Base-by-base conservation (phyloP, 2,113 vertebrate genomes). In the Brachyhypopomus gauderio region DNA sequence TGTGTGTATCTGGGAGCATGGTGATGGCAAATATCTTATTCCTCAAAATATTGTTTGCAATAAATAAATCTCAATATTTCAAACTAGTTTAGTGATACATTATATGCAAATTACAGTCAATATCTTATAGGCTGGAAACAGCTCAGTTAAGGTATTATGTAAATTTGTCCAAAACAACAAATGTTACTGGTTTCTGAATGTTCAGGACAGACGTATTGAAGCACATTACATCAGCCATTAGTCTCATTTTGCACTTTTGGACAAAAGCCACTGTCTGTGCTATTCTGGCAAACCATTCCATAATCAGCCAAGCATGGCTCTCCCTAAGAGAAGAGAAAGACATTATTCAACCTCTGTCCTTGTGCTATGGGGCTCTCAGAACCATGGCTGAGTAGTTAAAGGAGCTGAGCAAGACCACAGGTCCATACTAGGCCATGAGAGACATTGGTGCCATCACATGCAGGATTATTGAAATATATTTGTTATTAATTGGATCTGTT, bases 301-400 rank as follows among this genome's bases (percentile, higher is more conserved):
- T 92, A 93, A 92, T 90, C 93, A 91, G 87, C 92, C 91, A 92
- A 92, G 87, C 92, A 89, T 93, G 88, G 87, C 87, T 84, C 90
- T 91, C 91, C 90, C 88, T 92, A 89, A 91, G 92, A 93, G 91
- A 92, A 91, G 92, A 92, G 91, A 91, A 93, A 94, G 92, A 94
- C 91, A 92, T 94, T 93, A 94, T 94, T 93, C 92, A 91, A 91
- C 91, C 88, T 93, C 90, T 55, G 91, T 92, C 90, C 93, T 90
- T 93, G 90, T 93, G 92, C 92, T 93, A 91, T 89, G 88, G 88
- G 89, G 91, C 89, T 91, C 91, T 91, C 90, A 91, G 91, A 91
- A 89, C 90, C 91, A 92, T 89, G 91, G 92, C 90, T 93, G 90
- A 93, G 89, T 91, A 91, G 90, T 92, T 93, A 89, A 92, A 92